These are phyloP conservation scores for Morinoia aosen DNA, from an alignment of 2,888 invertebrate genomes.

Conservation along the genomic window DNA sequence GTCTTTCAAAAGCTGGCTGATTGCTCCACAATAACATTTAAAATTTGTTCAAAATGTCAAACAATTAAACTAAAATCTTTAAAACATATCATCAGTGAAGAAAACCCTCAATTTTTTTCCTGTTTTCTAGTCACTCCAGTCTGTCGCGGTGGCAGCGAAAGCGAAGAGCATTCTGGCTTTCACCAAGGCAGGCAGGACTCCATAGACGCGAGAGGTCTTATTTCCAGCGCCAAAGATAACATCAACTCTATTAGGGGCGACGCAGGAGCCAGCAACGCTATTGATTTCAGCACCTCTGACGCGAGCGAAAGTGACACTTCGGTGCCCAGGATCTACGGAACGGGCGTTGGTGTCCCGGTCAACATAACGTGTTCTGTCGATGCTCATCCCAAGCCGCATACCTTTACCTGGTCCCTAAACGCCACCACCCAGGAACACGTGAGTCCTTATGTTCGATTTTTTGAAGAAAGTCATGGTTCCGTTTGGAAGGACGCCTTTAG, in stretches of 20 bases:
- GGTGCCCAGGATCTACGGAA: slow-evolving; percentile 26
- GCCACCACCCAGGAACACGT: slow-evolving; percentile 45
- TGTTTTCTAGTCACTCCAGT: slow-evolving; percentile 15
- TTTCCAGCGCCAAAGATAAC: slow-evolving; percentile 40
- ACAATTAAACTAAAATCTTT: too few species aligned
- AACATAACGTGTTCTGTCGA: slow-evolving; percentile 45
- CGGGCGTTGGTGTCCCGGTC: slow-evolving; percentile 44
- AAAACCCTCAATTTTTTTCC: not conserved
- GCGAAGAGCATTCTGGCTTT: not conserved
- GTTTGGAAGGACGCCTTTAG: not conserved
- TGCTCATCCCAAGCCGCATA: slow-evolving; percentile 47
- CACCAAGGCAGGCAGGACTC: slow-evolving; percentile 18
- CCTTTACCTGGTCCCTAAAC: slow-evolving; percentile 45
- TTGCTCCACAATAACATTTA: too few species aligned
- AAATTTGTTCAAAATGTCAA: too few species aligned
- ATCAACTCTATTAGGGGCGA: slow-evolving; percentile 41
- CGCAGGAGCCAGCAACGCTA: not conserved
- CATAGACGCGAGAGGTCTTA: slow-evolving; percentile 32
- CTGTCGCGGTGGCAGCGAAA: not conserved
- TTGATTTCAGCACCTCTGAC: not conserved
- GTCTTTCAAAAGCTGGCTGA: too few species aligned
- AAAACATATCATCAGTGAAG: not conserved
- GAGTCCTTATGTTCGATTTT: not conserved
- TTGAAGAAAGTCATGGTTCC: not conserved
- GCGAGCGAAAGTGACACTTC: slow-evolving; percentile 17